Conservation (phyloP, 2,797 vertebrate genomes). For the Phoebastria nigripes region DNA sequence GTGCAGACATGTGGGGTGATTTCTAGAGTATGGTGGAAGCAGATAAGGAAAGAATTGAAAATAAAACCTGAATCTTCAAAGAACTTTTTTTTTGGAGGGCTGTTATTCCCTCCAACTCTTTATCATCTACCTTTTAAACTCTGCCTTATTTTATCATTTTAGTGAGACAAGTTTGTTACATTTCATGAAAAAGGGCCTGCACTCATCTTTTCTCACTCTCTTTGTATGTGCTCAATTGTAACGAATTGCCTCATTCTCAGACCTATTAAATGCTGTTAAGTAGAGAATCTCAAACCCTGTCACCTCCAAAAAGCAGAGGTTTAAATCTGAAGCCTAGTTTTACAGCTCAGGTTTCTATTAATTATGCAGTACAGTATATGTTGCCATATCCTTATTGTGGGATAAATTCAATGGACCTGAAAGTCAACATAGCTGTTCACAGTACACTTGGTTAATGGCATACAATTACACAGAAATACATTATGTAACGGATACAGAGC, state of each 20-base stretch:
- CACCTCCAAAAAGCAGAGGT: not conserved
- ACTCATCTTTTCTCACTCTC: not conserved
- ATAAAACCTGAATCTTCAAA: not conserved
- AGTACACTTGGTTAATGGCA: not conserved
- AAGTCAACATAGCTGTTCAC: not conserved
- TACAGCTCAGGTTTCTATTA: not conserved
- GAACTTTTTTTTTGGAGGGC: not conserved
- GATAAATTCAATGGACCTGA: not conserved
- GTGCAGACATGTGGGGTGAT: not conserved
- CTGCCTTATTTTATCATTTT: not conserved
- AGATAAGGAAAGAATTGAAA: not conserved
- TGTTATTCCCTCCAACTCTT: not conserved
- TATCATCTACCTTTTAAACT: not conserved
- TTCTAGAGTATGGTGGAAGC: not conserved
- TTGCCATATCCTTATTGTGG: not conserved
- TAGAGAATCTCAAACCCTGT: not conserved
- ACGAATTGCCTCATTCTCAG: not conserved
- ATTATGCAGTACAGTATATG: fast-evolving
- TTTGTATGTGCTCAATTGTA: not conserved
- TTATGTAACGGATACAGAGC: not conserved
- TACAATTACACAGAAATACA: not conserved
- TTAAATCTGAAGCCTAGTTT: not conserved
- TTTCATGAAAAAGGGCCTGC: not conserved
- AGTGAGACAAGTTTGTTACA: not conserved
- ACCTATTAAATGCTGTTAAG: not conserved